phyloP scores from a whole-genome alignment of 2,113 vertebrate species.

The Percina caprodes region DNA sequence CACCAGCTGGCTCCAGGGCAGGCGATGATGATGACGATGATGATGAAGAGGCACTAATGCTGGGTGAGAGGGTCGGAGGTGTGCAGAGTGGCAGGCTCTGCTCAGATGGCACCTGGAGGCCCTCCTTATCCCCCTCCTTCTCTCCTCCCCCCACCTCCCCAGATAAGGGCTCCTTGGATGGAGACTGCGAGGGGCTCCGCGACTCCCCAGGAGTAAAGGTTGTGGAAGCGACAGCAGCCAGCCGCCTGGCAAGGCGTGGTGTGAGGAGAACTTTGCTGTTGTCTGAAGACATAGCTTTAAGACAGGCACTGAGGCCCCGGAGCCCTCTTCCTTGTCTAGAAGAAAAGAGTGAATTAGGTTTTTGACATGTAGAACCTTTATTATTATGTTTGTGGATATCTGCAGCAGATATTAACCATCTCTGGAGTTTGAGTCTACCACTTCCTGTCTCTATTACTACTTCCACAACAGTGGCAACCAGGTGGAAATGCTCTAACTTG shows the following conservation, averaged over 20 bases:
- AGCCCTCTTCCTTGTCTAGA: conserved; percentile 90
- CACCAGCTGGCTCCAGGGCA: conserved; percentile 86
- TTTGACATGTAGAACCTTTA: background rate
- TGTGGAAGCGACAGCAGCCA: conserved; percentile 82
- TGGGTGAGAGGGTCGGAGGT: conserved; percentile 87
- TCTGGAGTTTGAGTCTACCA: background rate
- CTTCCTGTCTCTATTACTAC: background rate
- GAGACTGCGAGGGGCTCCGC: conserved; percentile 82
- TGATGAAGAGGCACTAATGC: conserved; percentile 93
- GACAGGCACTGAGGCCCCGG: conserved; percentile 87
- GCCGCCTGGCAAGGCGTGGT: conserved; percentile 89
- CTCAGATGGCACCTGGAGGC: conserved; percentile 37
- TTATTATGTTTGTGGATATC: background rate
- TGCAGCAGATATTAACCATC: background rate
- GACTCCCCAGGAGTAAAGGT: conserved; percentile 82
- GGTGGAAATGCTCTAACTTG: background rate
- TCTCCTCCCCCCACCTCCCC: conserved; percentile 71
- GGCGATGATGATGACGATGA: conserved; percentile 88
- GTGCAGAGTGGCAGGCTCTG: conserved; percentile 83
- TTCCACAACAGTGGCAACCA: background rate
- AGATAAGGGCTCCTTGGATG: conserved; percentile 85
- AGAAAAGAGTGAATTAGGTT: background rate
- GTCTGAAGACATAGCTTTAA: conserved; percentile 85
- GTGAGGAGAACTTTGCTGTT: conserved; percentile 94
- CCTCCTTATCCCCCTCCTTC: conserved; percentile 43